Evolutionary conservation across 2,113 vertebrate genomes (phyloP), one percentile per base, ranked within the genome.

Genomic region (Otocyon megalotis): DNA sequence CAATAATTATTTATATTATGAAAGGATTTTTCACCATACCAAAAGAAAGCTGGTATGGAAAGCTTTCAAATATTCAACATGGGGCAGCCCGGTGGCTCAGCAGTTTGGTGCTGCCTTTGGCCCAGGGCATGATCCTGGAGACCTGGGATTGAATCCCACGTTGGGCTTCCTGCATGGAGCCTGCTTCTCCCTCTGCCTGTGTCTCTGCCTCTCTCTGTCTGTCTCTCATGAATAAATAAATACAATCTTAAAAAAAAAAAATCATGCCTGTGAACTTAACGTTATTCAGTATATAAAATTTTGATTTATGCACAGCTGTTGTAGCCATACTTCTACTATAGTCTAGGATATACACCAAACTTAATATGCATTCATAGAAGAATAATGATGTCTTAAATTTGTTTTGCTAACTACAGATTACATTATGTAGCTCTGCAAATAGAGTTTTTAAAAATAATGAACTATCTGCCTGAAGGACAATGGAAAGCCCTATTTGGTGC

Each of bases 371-470:
- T 83, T 92, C 54, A 16, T 9, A 4, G 80, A 81, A 88, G 86
- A 20, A 80, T 77, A 84, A 62, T 30, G 22, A 17, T 17, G 43
- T 67, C 65, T 94, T 77, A 48, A 35, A 83, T 95, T 90, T 97
- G 54, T 94, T 88, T 93, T 93, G 81, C 35, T 94, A 60, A 93
- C 63, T 94, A 53, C 15, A 80, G 72, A 88, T 95, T 82, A 65
- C 37, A 54, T 93, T 81, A 74, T 82, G 74, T 37, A 96, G 56
- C 93, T 90, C 90, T 91, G 54, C 48, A 80, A 69, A 89, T 43
- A 77, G 10, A 1, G 12, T 43, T 88, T 74, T 85, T 88, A 56
- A 56, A 54, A 32, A 48, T 30, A 28, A 62, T 90, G 93, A 90
- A 86, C 85, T 81, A 7, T 65, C 72, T 63, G 62, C 35, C 79